Evolutionary conservation across 2,888 invertebrate genomes (phyloP).

Genomic region (Scaptodrosophila latifasciaeformis): DNA sequence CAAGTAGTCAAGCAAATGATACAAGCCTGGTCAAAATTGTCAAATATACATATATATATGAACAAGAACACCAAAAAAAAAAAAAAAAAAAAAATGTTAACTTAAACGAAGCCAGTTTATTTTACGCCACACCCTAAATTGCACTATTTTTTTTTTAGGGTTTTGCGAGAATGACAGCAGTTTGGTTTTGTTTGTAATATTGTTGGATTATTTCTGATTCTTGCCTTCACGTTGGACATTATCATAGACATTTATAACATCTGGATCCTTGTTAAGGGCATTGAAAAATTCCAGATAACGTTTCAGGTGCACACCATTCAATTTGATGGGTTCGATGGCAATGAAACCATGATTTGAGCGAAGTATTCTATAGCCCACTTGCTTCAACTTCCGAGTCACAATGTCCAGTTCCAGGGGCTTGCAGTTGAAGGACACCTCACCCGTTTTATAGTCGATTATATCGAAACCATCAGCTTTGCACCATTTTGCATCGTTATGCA

Average conservation of each 20-base stretch:
- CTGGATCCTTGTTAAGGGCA: conserved; percentile 30
- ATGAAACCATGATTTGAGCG: conserved; percentile 39
- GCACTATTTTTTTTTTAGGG: too few relatives aligned
- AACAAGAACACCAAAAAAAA: too few relatives aligned
- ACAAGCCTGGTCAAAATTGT: neutral
- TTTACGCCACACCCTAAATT: too few relatives aligned
- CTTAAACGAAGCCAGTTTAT: too few relatives aligned
- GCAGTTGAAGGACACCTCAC: conserved; percentile 49
- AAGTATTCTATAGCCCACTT: conserved; percentile 39
- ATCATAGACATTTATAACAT: conserved; percentile 53
- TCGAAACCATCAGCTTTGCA: conserved; percentile 39
- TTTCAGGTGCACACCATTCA: conserved; percentile 23
- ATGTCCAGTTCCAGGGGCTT: conserved; percentile 30
- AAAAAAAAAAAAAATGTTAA: too few relatives aligned
- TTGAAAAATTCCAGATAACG: conserved; percentile 42
- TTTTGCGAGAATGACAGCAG: too few relatives aligned
- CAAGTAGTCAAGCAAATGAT: conserved; percentile 63
- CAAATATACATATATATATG: too few relatives aligned
- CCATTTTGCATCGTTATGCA: conserved; percentile 36
- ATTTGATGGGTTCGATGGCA: conserved; percentile 28
- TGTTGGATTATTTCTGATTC: too few relatives aligned
- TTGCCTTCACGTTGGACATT: conserved; percentile 46
- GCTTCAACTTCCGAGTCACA: conserved; percentile 27
- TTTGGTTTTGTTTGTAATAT: too few relatives aligned
- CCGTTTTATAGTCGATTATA: conserved; percentile 33